Percentiles rank a stretch among this genome's conserved stretches.
Conservation (phyloP, 64 coral and sea anemone species). For the Platygyra sinensis region DNA sequence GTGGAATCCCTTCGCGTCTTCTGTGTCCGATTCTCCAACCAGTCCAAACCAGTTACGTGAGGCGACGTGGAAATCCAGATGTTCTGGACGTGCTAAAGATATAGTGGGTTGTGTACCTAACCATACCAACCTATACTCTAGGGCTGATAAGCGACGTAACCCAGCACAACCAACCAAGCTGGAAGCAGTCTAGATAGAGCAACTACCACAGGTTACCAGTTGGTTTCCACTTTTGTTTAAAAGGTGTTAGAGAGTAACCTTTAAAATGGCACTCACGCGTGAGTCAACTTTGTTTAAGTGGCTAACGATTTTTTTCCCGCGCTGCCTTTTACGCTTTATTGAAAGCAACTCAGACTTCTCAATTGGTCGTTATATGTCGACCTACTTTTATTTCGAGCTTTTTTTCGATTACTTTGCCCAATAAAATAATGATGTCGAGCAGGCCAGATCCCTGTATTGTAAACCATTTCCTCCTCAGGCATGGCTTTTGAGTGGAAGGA, state of each 20-base stretch:
- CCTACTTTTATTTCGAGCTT: not conserved
- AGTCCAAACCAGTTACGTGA: slow-evolving; percentile 58
- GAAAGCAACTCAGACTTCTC: not conserved
- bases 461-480: not conserved
- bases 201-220: slow-evolving; percentile 7
- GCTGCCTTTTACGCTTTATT: not conserved
- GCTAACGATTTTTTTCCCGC: not conserved
- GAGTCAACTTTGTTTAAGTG: not conserved
- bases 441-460: not conserved
- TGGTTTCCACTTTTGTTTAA: not conserved
- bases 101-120: slow-evolving; percentile 26
- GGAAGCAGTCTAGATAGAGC: slow-evolving; percentile 40
- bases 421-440: too few species aligned
- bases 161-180: slow-evolving; percentile 20
- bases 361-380: not conserved
- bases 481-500: not conserved
- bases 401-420: not conserved
- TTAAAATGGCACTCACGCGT: not conserved
- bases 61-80: slow-evolving; percentile 33
- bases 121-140: not conserved
- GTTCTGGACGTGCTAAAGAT: slow-evolving; percentile 49
- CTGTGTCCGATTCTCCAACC: slow-evolving; percentile 67
- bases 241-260: slow-evolving; percentile 9
- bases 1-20: slow-evolving; percentile 87
- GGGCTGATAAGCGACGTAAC: slow-evolving; percentile 21